Conservation (phyloP, 1,140 invertebrate species). For the Euwallacea similis region DNA sequence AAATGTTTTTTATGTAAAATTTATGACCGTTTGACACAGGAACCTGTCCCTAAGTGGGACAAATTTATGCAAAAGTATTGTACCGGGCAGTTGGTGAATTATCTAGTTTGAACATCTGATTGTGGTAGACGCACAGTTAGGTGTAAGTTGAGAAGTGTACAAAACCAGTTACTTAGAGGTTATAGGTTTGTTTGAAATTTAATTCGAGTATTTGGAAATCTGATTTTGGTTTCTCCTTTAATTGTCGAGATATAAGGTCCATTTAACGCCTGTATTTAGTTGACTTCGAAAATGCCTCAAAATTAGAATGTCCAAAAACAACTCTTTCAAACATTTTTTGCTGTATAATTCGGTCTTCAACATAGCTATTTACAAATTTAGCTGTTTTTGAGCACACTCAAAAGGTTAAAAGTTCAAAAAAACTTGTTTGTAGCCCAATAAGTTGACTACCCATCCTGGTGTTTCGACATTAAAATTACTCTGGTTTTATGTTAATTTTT, state of each 20-base stretch:
- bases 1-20: slow-evolving; percentile 14
- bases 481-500: not conserved
- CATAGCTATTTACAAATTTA: no score
- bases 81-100: slow-evolving; percentile 1
- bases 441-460: not conserved
- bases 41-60: slow-evolving; percentile 11
- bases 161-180: not conserved
- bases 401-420: not conserved
- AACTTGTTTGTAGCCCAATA: no score
- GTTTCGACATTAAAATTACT: not conserved
- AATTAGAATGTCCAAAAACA: no score
- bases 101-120: slow-evolving; percentile 8
- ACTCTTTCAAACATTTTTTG: no score
- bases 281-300: no score
- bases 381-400: not conserved
- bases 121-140: not conserved
- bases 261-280: no score
- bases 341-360: no score
- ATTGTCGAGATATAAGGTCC: not conserved
- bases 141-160: not conserved
- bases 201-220: not conserved
- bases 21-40: slow-evolving; percentile 6
- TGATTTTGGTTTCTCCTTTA: not conserved
- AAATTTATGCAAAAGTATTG: slow-evolving; percentile 16
- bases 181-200: not conserved